Conservation (phyloP, 2,888 invertebrate species). For the Drosophila helvetica region DNA sequence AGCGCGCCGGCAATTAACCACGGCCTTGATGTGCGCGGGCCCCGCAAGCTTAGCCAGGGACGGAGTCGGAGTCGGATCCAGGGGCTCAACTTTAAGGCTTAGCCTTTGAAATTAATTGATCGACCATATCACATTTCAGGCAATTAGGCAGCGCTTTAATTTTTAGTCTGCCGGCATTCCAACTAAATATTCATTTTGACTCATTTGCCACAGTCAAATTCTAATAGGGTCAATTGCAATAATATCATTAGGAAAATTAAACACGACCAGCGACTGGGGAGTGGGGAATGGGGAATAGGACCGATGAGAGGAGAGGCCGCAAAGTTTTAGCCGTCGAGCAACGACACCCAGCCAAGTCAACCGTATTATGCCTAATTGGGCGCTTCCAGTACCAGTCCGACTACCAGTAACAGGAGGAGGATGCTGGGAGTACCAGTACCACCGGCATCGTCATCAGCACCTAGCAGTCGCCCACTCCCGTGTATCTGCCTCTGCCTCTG, state of each 20-base stretch:
- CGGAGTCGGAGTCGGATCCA: not conserved
- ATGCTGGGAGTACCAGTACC: constrained; percentile 14
- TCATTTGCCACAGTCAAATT: constrained; percentile 75
- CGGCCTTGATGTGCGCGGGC: constrained; percentile 10
- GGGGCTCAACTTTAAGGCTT: constrained; percentile 53
- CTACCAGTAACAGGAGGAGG: constrained; percentile 20
- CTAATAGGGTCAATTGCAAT: constrained; percentile 80
- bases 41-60: constrained; percentile 25
- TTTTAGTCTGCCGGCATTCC: constrained; percentile 20
- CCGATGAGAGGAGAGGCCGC: constrained; percentile 31
- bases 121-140: constrained; percentile 68
- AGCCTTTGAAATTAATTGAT: constrained; percentile 66
- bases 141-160: constrained; percentile 63
- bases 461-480: not conserved
- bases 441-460: constrained; percentile 33
- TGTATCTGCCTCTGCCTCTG: too few species aligned
- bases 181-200: constrained; percentile 78
- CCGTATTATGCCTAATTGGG: constrained; percentile 79
- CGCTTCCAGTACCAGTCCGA: constrained; percentile 59
- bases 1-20: constrained; percentile 64
- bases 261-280: constrained; percentile 52
- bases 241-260: constrained; percentile 80
- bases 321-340: constrained; percentile 58
- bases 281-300: not conserved
- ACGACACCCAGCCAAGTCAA: constrained; percentile 68